Conservation (phyloP, 2,797 vertebrate species). For the Eulemur mongoz region DNA sequence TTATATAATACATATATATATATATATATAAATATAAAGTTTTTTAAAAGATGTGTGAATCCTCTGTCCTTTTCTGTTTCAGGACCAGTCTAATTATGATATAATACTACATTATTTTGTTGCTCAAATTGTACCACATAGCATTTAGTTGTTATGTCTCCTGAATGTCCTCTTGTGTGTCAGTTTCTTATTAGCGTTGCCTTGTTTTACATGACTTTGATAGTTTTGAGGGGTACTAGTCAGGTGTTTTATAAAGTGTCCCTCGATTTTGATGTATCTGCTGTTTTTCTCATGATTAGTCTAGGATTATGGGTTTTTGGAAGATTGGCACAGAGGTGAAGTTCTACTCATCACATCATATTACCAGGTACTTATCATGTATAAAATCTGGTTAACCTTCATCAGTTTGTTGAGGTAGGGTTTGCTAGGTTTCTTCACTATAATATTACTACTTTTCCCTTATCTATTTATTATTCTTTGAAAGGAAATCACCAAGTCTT, state of each 20-base stretch:
- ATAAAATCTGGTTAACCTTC: background rate
- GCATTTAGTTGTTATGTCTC: background rate
- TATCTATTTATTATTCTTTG: background rate
- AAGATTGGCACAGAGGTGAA: background rate
- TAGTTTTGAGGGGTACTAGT: background rate
- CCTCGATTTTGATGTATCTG: background rate
- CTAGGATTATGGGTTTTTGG: background rate
- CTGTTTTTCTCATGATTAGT: background rate
- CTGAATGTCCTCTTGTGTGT: background rate
- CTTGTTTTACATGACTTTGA: background rate
- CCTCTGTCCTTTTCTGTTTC: background rate
- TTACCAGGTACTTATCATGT: background rate
- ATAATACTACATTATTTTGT: background rate
- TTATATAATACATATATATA: background rate
- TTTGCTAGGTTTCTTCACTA: background rate
- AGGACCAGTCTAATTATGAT: background rate
- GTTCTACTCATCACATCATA: background rate
- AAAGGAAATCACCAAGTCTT: background rate
- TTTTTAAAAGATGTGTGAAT: background rate
- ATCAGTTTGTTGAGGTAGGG: background rate
- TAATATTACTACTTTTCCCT: background rate
- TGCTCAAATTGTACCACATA: background rate
- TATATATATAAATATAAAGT: background rate
- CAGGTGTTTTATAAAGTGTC: background rate
- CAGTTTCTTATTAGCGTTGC: background rate